Base-by-base conservation (phyloP, 92 coral and sea anemone genomes). In the Anthopleura xanthogrammica region DNA sequence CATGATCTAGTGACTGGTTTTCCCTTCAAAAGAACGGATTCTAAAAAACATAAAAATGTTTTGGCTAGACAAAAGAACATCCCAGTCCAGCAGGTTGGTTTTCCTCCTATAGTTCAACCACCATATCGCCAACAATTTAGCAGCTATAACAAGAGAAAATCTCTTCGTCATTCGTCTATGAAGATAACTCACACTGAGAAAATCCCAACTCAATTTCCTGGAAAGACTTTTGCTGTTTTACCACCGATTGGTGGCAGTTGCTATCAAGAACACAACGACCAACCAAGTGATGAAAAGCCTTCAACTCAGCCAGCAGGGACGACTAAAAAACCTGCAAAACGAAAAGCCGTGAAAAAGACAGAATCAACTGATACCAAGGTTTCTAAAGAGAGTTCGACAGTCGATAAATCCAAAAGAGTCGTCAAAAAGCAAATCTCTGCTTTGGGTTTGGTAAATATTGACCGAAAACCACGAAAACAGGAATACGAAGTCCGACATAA, bases 191-290 rank as follows among this genome's bases (percentile, higher is more conserved):
- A 79, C 39, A 36, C 40, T 22, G 82, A 57, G 4, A 60, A 60
- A 12, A 46, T 56, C 3, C 82, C 82, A 56, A 56, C 50, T 56
- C 70, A 10, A 20, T 65, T 41, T 56, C 82, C 82, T 29, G 72
- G 71, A 1, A 56, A 79, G 41, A 36, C 11, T 24, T 56, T 60
- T 58, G 72, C 82, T 36, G 50, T 58, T 20, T 36, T 79, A 42
- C 83, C 83, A 24, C 83, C 83, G 16, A 80, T 80, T 80, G 83
- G 83, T 2, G 11, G 41, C 60, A 79, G 39, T 24, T 46, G 3
- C 7, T 29, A 1, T 36, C 36, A 76, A 76, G 23, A 16, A 77
- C 40, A 42, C 14, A 16, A 29, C 20, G 52, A 0, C 12, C 41
- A 54, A 48, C 64, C 1, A n/a, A 50, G 16, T 29, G 16, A 29